Percentiles rank a stretch among this genome's conserved stretches.
Conservation (phyloP, 2,113 vertebrate genomes). For the Entosphenus tridentatus region DNA sequence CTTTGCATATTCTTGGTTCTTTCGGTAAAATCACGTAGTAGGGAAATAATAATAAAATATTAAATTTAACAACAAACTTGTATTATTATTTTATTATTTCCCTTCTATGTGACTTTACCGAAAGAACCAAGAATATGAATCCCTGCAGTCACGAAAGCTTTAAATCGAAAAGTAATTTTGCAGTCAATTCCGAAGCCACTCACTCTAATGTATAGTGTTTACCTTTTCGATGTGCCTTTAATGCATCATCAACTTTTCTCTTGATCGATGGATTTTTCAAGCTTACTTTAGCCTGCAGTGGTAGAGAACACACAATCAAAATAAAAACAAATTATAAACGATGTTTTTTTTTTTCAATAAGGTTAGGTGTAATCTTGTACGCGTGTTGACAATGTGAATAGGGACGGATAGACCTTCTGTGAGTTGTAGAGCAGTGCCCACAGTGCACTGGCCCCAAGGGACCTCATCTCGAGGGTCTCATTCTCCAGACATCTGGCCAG, state of each 20-base stretch:
- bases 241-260: constrained; percentile 51
- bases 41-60: too few species aligned
- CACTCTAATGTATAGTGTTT: constrained; percentile 39
- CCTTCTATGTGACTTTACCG: too few species aligned
- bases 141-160: not conserved
- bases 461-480: constrained; percentile 24
- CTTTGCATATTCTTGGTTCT: not conserved
- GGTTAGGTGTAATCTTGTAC: too few species aligned
- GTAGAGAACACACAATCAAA: not conserved
- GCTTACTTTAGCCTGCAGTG: constrained; percentile 50
- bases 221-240: constrained; percentile 14
- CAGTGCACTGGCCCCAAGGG: constrained; percentile 55
- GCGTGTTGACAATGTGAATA: not conserved
- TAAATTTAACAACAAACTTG: not conserved
- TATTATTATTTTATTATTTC: not conserved
- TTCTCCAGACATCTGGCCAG: constrained; percentile 46
- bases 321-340: constrained; percentile 9
- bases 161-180: not conserved
- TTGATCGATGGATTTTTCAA: constrained; percentile 64
- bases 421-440: constrained; percentile 76
- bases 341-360: too few species aligned
- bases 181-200: not conserved
- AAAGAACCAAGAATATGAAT: too few species aligned
- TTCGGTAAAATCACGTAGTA: too few species aligned
- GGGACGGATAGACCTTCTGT: constrained; percentile 43